phyloP scores from a whole-genome alignment of 2,113 vertebrate genomes.

The Bos javanicus region DNA sequence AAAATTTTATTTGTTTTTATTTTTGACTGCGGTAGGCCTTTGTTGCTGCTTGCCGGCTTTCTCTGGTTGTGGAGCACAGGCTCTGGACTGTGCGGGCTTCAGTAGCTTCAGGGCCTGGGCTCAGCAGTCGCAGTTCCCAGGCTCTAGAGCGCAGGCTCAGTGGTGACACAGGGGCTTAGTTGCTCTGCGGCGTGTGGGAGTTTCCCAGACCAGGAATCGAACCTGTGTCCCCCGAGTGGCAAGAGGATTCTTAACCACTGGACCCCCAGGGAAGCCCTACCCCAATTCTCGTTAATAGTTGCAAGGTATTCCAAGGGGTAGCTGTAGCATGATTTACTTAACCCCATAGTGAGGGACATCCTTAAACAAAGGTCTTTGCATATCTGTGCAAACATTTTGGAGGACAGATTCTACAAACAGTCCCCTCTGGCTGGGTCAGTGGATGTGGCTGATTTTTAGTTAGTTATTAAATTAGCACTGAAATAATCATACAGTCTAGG shows the following conservation, averaged over 20 bases:
- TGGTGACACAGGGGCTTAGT: not conserved
- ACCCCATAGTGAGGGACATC: not conserved
- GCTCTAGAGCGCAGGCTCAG: not conserved
- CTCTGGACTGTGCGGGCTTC: not conserved
- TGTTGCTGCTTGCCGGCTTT: not conserved
- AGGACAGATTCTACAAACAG: not conserved
- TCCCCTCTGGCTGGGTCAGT: not conserved
- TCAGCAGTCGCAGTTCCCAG: fast-evolving
- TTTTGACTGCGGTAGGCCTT: not conserved
- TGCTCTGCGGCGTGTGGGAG: not conserved
- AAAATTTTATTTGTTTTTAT: not conserved
- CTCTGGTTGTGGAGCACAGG: not conserved
- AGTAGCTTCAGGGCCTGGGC: not conserved
- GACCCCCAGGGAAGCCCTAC: not conserved
- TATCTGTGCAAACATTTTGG: not conserved
- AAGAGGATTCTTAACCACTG: not conserved
- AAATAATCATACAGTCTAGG: not conserved
- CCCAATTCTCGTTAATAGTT: fast-evolving
- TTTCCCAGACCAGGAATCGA: not conserved
- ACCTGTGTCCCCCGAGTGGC: not conserved
- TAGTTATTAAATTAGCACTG: not conserved
- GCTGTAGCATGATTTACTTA: not conserved
- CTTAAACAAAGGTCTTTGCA: not conserved
- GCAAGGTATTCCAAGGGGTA: not conserved
- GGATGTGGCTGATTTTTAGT: not conserved